Evolutionary conservation across 1,140 invertebrate species (phyloP).

Genomic region (Nylanderia fulva): DNA sequence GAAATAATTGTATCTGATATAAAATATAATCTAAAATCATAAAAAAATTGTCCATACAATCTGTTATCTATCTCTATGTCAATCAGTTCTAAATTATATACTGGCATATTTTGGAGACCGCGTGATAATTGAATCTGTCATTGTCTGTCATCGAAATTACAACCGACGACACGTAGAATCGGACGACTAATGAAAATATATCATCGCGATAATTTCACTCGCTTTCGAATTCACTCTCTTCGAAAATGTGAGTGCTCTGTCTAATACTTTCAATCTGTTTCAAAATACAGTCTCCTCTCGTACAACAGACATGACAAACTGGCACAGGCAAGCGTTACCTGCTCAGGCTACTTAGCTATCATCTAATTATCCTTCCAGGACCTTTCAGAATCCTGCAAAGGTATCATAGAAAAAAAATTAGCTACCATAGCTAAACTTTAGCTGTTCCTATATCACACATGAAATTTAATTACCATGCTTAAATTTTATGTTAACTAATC

Average conservation of each 20-base stretch:
- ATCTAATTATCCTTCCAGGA: slow-evolving; percentile 3
- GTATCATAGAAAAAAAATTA: no score
- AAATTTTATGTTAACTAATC: no score
- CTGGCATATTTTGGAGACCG: slow-evolving; percentile 9
- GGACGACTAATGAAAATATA: background rate
- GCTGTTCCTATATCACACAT: no score
- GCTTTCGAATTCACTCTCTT: background rate
- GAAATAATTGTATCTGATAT: background rate
- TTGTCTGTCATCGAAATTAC: background rate
- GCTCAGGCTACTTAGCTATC: background rate
- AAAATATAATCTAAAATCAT: slow-evolving; percentile 38
- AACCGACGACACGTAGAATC: background rate
- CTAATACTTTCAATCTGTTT: background rate
- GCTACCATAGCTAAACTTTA: no score
- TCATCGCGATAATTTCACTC: background rate
- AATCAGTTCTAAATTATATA: slow-evolving; percentile 30
- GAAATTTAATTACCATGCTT: no score
- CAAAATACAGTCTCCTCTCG: background rate
- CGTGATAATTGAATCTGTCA: background rate
- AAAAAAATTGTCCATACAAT: background rate
- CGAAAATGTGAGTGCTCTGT: background rate
- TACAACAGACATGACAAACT: background rate
- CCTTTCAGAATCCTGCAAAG: background rate
- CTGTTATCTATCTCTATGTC: background rate
- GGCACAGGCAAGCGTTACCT: background rate